A percentile compares a stretch with the other conserved stretches of the same genome.
These are phyloP conservation scores for Medauroidea extradentata DNA, from an alignment of 1,140 invertebrate genomes.

Conservation along the genomic window DNA sequence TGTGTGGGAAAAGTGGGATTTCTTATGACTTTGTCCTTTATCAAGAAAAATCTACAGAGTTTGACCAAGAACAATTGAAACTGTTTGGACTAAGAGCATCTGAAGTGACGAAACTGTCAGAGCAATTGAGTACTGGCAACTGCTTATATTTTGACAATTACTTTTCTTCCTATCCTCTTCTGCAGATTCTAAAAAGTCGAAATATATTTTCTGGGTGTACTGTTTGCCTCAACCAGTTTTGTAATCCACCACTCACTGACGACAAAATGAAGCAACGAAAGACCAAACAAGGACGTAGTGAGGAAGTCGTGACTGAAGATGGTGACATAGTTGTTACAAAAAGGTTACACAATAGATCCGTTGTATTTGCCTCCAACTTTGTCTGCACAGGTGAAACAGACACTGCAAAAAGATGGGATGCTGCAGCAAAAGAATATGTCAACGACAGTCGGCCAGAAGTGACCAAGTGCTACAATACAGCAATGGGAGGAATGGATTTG, in stretches of 20 bases:
- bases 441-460: slow-evolving; percentile 34
- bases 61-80: slow-evolving; percentile 16
- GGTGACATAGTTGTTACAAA: slow-evolving; percentile 36
- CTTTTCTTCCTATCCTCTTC: slow-evolving; percentile 38
- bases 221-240: slow-evolving; percentile 35
- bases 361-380: slow-evolving; percentile 42
- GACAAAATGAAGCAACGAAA: slow-evolving; percentile 36
- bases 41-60: slow-evolving; percentile 29
- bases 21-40: slow-evolving; percentile 31
- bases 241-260: slow-evolving; percentile 31
- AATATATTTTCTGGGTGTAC: slow-evolving; percentile 38
- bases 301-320: slow-evolving; percentile 36
- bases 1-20: slow-evolving; percentile 7
- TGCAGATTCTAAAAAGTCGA: slow-evolving; percentile 36
- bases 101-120: slow-evolving; percentile 23
- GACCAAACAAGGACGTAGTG: slow-evolving; percentile 35
- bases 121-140: slow-evolving; percentile 16
- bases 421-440: slow-evolving; percentile 30
- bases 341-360: slow-evolving; percentile 41
- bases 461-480: slow-evolving; percentile 33
- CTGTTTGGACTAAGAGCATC: slow-evolving; percentile 22
- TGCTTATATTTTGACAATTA: slow-evolving; percentile 24
- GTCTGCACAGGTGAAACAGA: slow-evolving; percentile 38
- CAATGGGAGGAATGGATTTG: slow-evolving; percentile 40
- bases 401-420: slow-evolving; percentile 35